Conservation (phyloP, 2,888 invertebrate species). For the Smittia sp. region DNA sequence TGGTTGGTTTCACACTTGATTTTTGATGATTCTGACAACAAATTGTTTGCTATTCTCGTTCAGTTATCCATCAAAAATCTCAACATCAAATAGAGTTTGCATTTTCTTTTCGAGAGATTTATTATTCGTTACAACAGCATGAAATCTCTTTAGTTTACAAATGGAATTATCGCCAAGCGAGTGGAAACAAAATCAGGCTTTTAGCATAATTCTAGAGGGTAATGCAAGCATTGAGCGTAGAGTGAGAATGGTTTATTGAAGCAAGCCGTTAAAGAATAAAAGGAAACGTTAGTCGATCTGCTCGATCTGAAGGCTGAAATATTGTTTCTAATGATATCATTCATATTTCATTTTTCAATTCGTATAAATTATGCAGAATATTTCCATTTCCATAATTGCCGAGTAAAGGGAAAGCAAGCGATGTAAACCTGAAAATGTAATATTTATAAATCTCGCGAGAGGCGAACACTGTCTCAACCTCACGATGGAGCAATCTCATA, state of each 20-base stretch:
- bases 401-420: neutral
- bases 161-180: too few relatives aligned
- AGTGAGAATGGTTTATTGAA: too few relatives aligned
- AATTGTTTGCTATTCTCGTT: neutral
- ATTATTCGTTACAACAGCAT: too few relatives aligned
- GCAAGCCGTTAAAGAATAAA: neutral
- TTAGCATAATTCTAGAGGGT: too few relatives aligned
- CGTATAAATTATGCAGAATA: neutral
- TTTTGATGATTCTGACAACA: neutral
- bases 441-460: neutral
- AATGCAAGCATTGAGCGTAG: too few relatives aligned
- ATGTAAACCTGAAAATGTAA: neutral
- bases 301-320: neutral
- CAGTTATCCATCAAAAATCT: neutral
- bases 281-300: neutral
- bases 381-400: conserved; percentile 16
- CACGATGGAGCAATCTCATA: conserved; percentile 5
- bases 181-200: too few relatives aligned
- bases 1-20: conserved; percentile 25
- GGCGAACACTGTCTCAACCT: neutral
- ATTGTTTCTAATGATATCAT: neutral
- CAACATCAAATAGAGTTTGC: neutral
- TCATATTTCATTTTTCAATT: neutral
- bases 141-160: too few relatives aligned
- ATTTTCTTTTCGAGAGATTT: neutral